Conservation (phyloP, 1,140 invertebrate genomes). For the Zaprionus ghesquierei region DNA sequence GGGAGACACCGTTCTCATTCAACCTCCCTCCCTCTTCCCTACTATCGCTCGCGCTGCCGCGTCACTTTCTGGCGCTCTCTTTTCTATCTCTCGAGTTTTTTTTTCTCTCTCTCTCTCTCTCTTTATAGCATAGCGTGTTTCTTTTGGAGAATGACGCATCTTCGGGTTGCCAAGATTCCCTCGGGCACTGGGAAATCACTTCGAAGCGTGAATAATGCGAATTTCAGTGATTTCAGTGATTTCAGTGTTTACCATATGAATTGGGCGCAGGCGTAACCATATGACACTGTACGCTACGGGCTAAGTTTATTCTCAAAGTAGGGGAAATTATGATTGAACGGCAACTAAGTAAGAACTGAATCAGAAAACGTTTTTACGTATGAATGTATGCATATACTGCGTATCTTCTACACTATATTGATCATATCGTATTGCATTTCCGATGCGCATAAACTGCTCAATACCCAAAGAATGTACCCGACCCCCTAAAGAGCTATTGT, state of each 20-base stretch:
- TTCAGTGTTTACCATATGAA: not conserved
- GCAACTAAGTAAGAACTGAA: too few relatives aligned
- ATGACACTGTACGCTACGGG: not conserved
- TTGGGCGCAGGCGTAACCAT: not conserved
- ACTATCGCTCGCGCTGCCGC: not conserved
- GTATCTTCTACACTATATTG: conserved; percentile 35
- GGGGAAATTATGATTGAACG: not conserved
- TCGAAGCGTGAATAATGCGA: conserved; percentile 13
- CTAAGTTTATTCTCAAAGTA: not conserved
- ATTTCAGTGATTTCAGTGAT: not conserved
- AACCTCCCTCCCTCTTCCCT: not conserved
- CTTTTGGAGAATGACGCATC: conserved; percentile 29
- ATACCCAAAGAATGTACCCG: not conserved
- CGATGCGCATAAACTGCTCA: conserved; percentile 67
- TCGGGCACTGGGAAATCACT: not conserved
- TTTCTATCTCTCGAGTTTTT: conserved; percentile 11
- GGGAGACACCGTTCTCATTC: conserved; percentile 16
- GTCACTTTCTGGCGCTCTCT: not conserved
- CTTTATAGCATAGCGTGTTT: conserved; percentile 48
- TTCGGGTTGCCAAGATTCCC: not conserved
- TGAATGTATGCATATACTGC: not conserved
- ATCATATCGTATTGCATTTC: conserved; percentile 74
- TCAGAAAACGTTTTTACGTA: too few relatives aligned
- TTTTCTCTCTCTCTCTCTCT: too few relatives aligned
- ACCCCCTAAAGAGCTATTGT: not conserved